Evolutionary conservation across 35 echinoderm and acorn worm genomes (phyloP).

Genomic region (Heliocidaris tuberculata): DNA sequence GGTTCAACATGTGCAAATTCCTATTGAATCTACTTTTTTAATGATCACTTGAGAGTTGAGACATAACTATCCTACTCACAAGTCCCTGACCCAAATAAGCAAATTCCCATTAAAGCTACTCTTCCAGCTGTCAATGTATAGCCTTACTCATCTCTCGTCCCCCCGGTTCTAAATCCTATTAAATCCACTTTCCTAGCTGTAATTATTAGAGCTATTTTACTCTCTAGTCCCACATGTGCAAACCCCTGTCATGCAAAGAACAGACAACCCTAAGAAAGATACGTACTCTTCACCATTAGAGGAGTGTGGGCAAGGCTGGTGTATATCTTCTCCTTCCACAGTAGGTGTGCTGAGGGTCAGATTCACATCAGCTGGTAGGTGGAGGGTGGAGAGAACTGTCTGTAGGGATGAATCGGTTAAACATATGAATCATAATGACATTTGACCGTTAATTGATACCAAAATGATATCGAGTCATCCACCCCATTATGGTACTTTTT

Average conservation of each 20-base stretch:
- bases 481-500: too few relatives aligned
- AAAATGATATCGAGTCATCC: too few relatives aligned
- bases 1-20: too few relatives aligned
- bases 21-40: not conserved
- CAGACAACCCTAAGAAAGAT: not conserved
- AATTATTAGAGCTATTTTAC: not conserved
- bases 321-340: slow-evolving; percentile 42
- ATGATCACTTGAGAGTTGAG: too few relatives aligned
- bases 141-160: too few relatives aligned
- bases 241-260: not conserved
- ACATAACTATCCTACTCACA: too few relatives aligned
- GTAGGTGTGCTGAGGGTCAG: slow-evolving; percentile 74
- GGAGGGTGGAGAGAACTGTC: slow-evolving; percentile 60
- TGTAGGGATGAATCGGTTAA: slow-evolving; percentile 17
- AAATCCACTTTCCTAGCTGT: not conserved
- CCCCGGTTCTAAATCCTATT: too few relatives aligned
- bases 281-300: slow-evolving; percentile 76
- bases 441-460: too few relatives aligned
- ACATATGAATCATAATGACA: not conserved
- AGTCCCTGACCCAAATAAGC: too few relatives aligned
- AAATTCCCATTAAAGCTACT: too few relatives aligned
- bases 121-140: too few relatives aligned
- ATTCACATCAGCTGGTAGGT: slow-evolving; percentile 75
- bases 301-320: not conserved
- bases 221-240: not conserved